Base-by-base conservation (phyloP, 1,140 invertebrate species). In the Acromyrmex charruanus region DNA sequence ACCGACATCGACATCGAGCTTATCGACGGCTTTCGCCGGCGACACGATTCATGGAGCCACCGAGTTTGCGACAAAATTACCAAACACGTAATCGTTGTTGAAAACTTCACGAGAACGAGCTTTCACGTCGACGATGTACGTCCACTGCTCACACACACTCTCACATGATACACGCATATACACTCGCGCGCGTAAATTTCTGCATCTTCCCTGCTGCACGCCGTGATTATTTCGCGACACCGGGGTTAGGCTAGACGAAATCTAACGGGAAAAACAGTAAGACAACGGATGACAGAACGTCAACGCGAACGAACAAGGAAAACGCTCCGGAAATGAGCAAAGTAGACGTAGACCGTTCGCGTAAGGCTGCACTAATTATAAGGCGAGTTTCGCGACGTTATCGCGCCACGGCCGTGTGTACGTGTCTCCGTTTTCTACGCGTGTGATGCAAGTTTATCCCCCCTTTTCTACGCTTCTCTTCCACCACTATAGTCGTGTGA, bases 401-500 rank as follows among this genome's bases (percentile, higher is more conserved):
- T 82, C 80, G 71, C 68, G 39, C 68, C 55, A 74, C 63, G 31
- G 3, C 35, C 51, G 53, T 51, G 18, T 53, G 18, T 49, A 75
- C 55, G 18, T 63, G 55, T 44, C 61, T 59, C 39, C 4, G 49
- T 51, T 35, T 58, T 74, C 55, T 61, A 21, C 69, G 25, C 25
- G 16, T 44, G 68, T 84, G 69, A 84, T 84, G 69, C 69, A 74
- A 74, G 39, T 75, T 44, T 58, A 75, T 84, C 28, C 80, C 80
- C 68, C 25, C 39, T 39, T 61, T 31, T 21, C n/a, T 14, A 9
- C 18, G 0, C 31, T 61, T 61, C 39, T 61, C 80, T 31, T 80
- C 63, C 63, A 18, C 49, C 44, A 68, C 63, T 28, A 51, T 35
- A 6, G 53, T 16, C 39, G 7, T n/a, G 39, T 44, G 28, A 63